phyloP scores from a whole-genome alignment of 2,113 vertebrate species.

The Proterorhinus semilunaris region DNA sequence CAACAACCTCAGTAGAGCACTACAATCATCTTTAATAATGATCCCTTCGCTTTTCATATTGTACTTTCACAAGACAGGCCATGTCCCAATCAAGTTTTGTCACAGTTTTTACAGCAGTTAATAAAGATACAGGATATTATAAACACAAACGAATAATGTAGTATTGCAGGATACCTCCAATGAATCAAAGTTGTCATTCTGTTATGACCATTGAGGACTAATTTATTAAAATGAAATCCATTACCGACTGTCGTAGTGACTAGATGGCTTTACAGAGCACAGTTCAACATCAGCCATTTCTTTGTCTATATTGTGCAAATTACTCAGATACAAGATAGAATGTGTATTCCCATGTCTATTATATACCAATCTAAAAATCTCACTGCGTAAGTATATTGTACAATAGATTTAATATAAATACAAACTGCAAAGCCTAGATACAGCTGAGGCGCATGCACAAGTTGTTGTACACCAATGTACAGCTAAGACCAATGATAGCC shows the following conservation, averaged over 20 bases:
- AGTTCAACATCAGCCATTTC: constrained; percentile 47
- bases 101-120: constrained; percentile 85
- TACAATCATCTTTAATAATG: constrained; percentile 73
- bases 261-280: constrained; percentile 21
- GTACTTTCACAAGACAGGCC: constrained; percentile 72
- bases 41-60: constrained; percentile 77
- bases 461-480: constrained; percentile 82
- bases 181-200: constrained; percentile 50
- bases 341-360: constrained; percentile 52
- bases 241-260: constrained; percentile 11
- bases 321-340: constrained; percentile 74
- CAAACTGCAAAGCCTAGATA: constrained; percentile 84
- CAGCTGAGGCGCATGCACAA: constrained; percentile 89
- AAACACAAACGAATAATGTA: constrained; percentile 71
- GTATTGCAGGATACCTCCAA: constrained; percentile 57
- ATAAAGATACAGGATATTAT: constrained; percentile 76
- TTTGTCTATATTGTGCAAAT: constrained; percentile 79
- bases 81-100: constrained; percentile 71
- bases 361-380: constrained; percentile 69
- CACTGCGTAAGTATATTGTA: constrained; percentile 80
- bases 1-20: constrained; percentile 82
- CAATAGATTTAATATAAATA: constrained; percentile 84
- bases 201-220: constrained; percentile 25
- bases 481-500: constrained; percentile 76
- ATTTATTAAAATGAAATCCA: constrained; percentile 18